Conservation (phyloP, 1,140 invertebrate genomes). For the Caenorhabditis brenneri region DNA sequence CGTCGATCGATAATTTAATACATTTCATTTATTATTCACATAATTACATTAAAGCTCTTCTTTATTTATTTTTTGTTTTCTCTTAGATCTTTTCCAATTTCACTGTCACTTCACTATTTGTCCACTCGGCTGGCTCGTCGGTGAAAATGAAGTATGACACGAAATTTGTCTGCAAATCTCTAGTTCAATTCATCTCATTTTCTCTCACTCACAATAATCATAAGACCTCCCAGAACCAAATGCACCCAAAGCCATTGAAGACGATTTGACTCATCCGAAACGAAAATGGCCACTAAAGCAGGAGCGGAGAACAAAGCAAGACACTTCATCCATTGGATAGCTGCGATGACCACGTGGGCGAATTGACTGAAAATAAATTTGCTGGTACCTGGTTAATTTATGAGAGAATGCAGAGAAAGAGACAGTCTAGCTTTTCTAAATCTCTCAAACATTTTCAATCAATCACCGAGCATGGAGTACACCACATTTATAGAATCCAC, state of each 20-base stretch:
- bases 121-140: conserved; percentile 47
- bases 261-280: conserved; percentile 14
- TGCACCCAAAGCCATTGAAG: conserved; percentile 31
- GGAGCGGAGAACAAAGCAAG: conserved; percentile 42
- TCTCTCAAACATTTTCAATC: background rate
- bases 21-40: no score
- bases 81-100: background rate
- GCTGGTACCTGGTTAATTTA: background rate
- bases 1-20: no score
- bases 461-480: conserved; percentile 21
- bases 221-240: conserved; percentile 7
- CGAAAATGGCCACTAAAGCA: conserved; percentile 31
- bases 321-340: conserved; percentile 53
- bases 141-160: conserved; percentile 44
- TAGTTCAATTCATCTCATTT: background rate
- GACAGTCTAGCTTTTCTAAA: background rate
- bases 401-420: background rate
- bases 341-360: conserved; percentile 46
- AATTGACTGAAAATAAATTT: conserved; percentile 33
- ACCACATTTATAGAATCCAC: conserved; percentile 50
- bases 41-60: no score
- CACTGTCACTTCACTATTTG: background rate
- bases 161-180: conserved; percentile 32
- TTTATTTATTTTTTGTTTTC: no score
- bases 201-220: background rate